Evolutionary conservation across 2,797 vertebrate genomes (phyloP), one percentile per base, ranked within the genome.

Genomic region (Caiman crocodilus): DNA sequence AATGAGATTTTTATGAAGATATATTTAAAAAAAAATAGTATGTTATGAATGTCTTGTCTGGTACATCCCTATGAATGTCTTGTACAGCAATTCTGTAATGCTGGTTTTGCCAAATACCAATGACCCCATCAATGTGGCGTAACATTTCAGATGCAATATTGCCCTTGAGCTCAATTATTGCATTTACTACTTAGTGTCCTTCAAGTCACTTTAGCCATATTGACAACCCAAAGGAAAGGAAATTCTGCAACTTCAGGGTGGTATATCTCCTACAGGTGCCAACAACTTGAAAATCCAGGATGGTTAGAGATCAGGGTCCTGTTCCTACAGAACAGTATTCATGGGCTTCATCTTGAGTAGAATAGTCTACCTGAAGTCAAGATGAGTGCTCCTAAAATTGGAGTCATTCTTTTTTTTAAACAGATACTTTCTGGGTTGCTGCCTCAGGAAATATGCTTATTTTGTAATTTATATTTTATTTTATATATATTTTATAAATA

Each of bases 121-220:
- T 89, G 11, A 2, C 23, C 6, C 15, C 3, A 4, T 17, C 25
- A 5, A 2, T 59, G 25, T 61, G 4, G 0, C 1, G 1, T 50
- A 23, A 15, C 14, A 6, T 77, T 50, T 64, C 28, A 85, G 35
- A 59, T 87, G 58, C 81, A 85, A 2, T 5, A 1, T 4, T 14
- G 16, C 73, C 42, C 10, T 50, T 50, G 42, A 11, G 14, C 35
- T 90, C 65, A 84, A n/a, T 67, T 83, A 5, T 7, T 35, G 42
- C 7, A 69, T 76, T 82, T 67, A 76, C 16, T 32, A 28, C 4
- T 2, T 13, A 55, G 42, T 14, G 67, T 42, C 5, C 5, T 60
- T 20, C 78, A 9, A 84, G 59, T 67, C 14, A 28, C 11, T 42
- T 42, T 42, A 35, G 5, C 15, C 13, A 50, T 71, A 23, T 0